Evolutionary conservation across 2,113 vertebrate species (phyloP).

Genomic region (Rhizomys pruinosus): DNA sequence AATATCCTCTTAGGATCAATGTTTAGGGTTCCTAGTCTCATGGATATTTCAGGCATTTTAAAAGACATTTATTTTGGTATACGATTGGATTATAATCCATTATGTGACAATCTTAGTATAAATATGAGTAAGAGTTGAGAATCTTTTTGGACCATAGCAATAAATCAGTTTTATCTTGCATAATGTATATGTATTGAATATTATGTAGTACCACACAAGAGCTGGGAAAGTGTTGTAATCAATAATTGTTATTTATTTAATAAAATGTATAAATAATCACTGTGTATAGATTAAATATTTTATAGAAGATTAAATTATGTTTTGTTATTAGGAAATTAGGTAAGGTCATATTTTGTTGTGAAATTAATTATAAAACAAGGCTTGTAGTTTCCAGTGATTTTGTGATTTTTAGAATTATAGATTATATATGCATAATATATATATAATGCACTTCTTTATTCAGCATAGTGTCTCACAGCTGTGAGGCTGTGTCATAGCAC

Average conservation of each 20-base stretch:
- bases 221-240: not conserved
- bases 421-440: not conserved
- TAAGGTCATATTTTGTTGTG: not conserved
- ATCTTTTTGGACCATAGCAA: conserved; percentile 15
- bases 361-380: not conserved
- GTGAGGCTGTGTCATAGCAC: not conserved
- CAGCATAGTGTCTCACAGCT: not conserved
- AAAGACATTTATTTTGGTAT: conserved; percentile 31
- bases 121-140: not conserved
- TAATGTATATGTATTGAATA: not conserved
- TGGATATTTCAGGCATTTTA: not conserved
- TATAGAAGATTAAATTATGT: not conserved
- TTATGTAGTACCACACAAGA: not conserved
- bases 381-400: not conserved
- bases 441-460: not conserved
- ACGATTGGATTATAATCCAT: not conserved
- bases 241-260: conserved; percentile 34
- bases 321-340: not conserved
- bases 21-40: conserved; percentile 13
- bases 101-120: conserved; percentile 27
- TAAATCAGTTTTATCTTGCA: not conserved
- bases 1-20: not conserved
- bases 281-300: conserved; percentile 23
- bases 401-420: conserved; percentile 16
- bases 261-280: conserved; percentile 41